Percentiles rank a stretch among this genome's conserved stretches.
These are phyloP conservation scores for Pandion haliaetus DNA, from an alignment of 2,113 vertebrate species.

Conservation along the genomic window DNA sequence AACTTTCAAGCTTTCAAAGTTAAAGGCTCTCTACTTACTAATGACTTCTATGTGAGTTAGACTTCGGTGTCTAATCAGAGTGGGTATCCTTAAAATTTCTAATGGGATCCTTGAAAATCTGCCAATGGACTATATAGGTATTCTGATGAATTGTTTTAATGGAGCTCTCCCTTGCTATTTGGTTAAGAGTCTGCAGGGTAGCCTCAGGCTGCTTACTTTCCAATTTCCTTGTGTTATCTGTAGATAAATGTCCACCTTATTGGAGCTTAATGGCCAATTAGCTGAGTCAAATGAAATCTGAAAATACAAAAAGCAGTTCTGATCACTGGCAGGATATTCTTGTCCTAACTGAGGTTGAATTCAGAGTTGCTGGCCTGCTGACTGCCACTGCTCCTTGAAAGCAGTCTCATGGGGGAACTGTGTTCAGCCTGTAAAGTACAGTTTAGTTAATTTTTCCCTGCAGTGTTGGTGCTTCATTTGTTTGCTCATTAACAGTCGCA, in stretches of 20 bases:
- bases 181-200: slow-evolving; percentile 29
- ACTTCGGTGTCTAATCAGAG: not conserved
- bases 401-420: not conserved
- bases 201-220: slow-evolving; percentile 38
- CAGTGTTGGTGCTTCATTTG: not conserved
- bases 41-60: not conserved
- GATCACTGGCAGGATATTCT: not conserved
- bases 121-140: not conserved
- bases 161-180: slow-evolving; percentile 16
- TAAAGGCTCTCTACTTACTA: not conserved
- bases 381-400: not conserved
- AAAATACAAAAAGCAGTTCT: slow-evolving; percentile 9
- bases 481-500: not conserved
- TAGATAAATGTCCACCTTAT: slow-evolving; percentile 23
- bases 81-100: slow-evolving; percentile 35
- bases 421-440: not conserved
- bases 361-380: not conserved
- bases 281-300: slow-evolving; percentile 45
- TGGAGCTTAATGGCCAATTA: slow-evolving; percentile 47
- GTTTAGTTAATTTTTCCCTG: not conserved
- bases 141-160: slow-evolving; percentile 57
- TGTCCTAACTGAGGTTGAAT: not conserved
- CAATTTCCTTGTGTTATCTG: slow-evolving; percentile 42
- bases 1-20: not conserved
- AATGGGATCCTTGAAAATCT: slow-evolving; percentile 53